phyloP scores from a whole-genome alignment of 2,113 vertebrate species.

The Cyprinus carpio region DNA sequence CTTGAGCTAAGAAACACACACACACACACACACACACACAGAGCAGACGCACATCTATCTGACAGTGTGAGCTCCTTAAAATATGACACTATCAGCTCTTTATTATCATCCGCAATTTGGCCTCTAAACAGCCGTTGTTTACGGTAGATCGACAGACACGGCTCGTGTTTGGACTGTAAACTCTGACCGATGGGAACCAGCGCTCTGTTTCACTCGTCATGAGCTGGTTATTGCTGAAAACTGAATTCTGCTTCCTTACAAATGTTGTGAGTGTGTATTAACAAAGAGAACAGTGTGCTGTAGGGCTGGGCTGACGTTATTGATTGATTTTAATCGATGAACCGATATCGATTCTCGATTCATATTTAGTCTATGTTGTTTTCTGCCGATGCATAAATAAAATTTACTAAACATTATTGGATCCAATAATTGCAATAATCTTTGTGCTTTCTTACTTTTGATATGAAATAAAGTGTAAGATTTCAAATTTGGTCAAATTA shows the following conservation, averaged over 20 bases:
- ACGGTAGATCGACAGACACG: not conserved
- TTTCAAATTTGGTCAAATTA: not conserved
- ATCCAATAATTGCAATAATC: not conserved
- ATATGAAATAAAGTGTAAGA: not conserved
- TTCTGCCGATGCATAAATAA: not conserved
- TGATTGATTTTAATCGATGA: not conserved
- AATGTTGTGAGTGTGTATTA: not conserved
- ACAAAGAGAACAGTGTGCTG: not conserved
- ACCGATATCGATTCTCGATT: not conserved
- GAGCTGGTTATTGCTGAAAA: not conserved
- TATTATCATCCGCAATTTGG: not conserved
- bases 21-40: slow-evolving; percentile 15
- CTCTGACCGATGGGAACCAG: not conserved
- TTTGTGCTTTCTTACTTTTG: not conserved
- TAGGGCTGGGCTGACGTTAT: not conserved
- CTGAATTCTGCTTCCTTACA: not conserved
- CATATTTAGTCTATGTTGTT: not conserved
- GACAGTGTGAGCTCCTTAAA: not conserved
- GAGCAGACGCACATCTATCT: not conserved
- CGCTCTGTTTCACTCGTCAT: not conserved
- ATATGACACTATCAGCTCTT: slow-evolving; percentile 17
- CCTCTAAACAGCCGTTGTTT: slow-evolving; percentile 10
- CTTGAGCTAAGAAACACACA: slow-evolving; percentile 50
- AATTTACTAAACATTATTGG: not conserved
- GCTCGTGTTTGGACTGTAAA: slow-evolving; percentile 1